Conservation (phyloP, 2,113 vertebrate species). For the Morphnarchus princeps region DNA sequence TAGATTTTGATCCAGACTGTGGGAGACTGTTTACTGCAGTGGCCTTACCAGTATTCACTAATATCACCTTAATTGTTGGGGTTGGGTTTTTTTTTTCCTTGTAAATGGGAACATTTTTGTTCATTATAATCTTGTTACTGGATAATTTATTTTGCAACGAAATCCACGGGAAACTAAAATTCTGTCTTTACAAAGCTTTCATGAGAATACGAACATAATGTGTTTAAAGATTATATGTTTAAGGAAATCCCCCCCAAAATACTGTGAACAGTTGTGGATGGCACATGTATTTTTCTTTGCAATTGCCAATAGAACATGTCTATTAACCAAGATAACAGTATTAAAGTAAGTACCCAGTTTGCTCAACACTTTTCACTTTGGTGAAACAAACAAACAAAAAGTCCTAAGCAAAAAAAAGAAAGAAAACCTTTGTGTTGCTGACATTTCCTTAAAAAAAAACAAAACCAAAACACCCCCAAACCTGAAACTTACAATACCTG, state of each 20-base stretch:
- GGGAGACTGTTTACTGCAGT: neutral
- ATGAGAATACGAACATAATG: rapidly evolving
- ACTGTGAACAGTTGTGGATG: neutral
- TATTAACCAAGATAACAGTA: neutral
- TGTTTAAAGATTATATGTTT: neutral
- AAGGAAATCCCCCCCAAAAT: neutral
- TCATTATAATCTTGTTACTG: neutral
- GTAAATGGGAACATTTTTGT: neutral
- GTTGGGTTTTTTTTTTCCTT: neutral
- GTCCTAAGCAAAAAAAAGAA: neutral
- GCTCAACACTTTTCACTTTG: neutral
- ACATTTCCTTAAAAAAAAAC: neutral
- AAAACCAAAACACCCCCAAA: rapidly evolving
- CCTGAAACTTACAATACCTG: neutral
- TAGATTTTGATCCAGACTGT: neutral
- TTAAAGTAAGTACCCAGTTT: neutral
- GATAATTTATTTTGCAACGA: neutral
- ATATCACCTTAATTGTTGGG: neutral
- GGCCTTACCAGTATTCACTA: neutral
- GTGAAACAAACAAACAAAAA: neutral
- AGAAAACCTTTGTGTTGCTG: neutral
- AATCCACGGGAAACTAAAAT: rapidly evolving
- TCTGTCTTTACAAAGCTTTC: neutral
- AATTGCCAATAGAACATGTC: neutral
- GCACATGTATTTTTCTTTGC: neutral